Evolutionary conservation across 37 sponge, comb jelly and placozoan genomes (phyloP).

Genomic region (Agelas oroides): DNA sequence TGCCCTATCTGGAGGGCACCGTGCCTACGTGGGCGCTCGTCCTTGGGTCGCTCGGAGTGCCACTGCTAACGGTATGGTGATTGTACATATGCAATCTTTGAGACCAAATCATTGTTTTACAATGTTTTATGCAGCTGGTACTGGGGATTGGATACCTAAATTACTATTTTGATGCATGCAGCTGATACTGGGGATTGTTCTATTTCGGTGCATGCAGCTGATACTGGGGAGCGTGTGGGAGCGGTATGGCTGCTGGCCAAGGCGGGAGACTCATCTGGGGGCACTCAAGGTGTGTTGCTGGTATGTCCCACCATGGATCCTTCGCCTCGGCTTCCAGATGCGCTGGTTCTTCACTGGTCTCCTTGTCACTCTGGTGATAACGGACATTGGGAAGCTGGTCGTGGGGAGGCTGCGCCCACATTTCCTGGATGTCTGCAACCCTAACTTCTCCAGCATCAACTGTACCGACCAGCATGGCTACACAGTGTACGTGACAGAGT

Average conservation of each 20-base stretch:
- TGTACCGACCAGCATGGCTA: conserved; percentile 64
- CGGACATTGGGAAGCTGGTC: conserved; percentile 50
- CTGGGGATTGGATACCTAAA: too few species aligned
- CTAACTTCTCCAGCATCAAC: conserved; percentile 65
- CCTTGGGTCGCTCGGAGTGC: background rate
- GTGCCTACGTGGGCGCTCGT: conserved; percentile 27
- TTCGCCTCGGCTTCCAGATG: background rate
- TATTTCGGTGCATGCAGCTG: too few species aligned
- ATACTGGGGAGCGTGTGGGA: too few species aligned
- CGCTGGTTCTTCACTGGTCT: conserved; percentile 44
- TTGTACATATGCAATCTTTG: background rate
- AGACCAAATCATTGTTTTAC: too few species aligned
- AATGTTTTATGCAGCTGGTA: too few species aligned
- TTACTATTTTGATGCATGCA: too few species aligned
- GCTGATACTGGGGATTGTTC: too few species aligned
- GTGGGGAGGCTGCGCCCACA: conserved; percentile 69
- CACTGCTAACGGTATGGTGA: background rate
- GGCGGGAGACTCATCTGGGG: too few species aligned
- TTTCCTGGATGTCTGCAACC: conserved; percentile 66
- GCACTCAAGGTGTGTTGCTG: too few species aligned
- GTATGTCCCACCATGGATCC: conserved; percentile 6
- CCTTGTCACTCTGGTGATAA: conserved; percentile 50
- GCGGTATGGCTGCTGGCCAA: too few species aligned
- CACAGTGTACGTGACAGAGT: conserved; percentile 45
- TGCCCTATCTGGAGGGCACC: conserved; percentile 37